A percentile compares a stretch with the other conserved stretches of the same genome.
phyloP scores from a whole-genome alignment of 1,140 invertebrate genomes.

The Rhopalosiphum maidis region DNA sequence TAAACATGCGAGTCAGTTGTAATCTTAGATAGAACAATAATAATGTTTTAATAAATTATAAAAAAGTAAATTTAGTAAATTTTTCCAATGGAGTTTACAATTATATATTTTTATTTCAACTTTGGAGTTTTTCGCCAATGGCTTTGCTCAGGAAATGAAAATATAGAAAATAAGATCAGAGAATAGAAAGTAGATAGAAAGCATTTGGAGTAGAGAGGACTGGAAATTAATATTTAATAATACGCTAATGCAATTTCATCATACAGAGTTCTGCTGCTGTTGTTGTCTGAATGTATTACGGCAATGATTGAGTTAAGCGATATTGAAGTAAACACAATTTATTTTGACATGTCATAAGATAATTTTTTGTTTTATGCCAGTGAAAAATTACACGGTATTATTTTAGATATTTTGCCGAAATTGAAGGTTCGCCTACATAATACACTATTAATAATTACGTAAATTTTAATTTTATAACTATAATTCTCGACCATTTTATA shows the following conservation, averaged over 20 bases:
- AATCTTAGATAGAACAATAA: background rate
- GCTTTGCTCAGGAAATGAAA: background rate
- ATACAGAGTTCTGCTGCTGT: background rate
- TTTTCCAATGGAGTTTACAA: background rate
- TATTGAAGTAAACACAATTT: background rate
- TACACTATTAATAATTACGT: background rate
- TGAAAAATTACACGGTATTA: background rate
- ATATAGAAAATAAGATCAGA: background rate
- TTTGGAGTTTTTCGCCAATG: background rate
- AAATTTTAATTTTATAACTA: background rate
- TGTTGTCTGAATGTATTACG: background rate
- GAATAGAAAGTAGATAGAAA: background rate
- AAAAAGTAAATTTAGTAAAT: background rate
- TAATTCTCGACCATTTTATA: too few species aligned
- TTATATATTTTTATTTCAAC: background rate
- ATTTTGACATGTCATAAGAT: background rate
- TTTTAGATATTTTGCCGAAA: background rate
- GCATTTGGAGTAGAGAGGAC: background rate
- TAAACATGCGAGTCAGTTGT: background rate
- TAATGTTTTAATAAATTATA: background rate
- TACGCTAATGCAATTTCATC: conserved; percentile 16
- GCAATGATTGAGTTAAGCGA: background rate
- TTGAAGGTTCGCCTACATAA: background rate
- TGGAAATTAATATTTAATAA: conserved; percentile 45
- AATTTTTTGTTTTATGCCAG: background rate